Base-by-base conservation (phyloP, 1,140 invertebrate species). In the Maniola jurtina region DNA sequence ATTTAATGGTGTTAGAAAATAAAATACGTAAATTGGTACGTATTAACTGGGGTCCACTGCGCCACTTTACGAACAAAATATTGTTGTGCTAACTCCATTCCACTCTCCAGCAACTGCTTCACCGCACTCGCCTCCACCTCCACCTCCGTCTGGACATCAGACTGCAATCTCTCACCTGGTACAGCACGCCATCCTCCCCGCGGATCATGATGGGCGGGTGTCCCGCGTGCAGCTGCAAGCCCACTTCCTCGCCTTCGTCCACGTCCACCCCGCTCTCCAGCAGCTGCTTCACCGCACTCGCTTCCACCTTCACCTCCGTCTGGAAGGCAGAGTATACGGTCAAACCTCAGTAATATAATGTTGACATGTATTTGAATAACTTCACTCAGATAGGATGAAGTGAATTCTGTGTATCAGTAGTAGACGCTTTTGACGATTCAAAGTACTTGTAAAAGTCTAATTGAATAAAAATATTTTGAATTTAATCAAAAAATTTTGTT, bases 131-230 rank as follows among this genome's bases (percentile, higher is more conserved):
- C 83, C 72, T 89, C 83, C 14, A 90, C 86, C 65, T 86, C 88
- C 35, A 89, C 83, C 68, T 90, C 85, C 33, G 83, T 81, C 86
- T 91, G 63, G 7, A 40, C 13, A 11, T 47, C 11, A n/a, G 16
- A 11, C 15, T 16, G 16, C 25, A 25, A n/a, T 50, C 14, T 9
- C 14, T 33, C 3, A 91, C 92, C 83, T 93, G 92, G 76, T 93
- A 94, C 0, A 95, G 92, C 0, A 94, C 93, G 10, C 94, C 93
- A 75, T 94, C 93, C 56, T 96, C 95, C 4, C 94, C 94, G 2
- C 93, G 92, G 36, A 94, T 94, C 80, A 94, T 91, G 65, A 94
- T 89, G 15, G 93, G 93, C 11, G 92, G 82, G 57, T 93, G 92
- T 6, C 81, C 84, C 1, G 87, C 68, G 52, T 90, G 85, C 13